Evolutionary conservation across 2,113 vertebrate species (phyloP), one percentile per base, ranked within the genome.

Genomic region (Serilophus lunatus): DNA sequence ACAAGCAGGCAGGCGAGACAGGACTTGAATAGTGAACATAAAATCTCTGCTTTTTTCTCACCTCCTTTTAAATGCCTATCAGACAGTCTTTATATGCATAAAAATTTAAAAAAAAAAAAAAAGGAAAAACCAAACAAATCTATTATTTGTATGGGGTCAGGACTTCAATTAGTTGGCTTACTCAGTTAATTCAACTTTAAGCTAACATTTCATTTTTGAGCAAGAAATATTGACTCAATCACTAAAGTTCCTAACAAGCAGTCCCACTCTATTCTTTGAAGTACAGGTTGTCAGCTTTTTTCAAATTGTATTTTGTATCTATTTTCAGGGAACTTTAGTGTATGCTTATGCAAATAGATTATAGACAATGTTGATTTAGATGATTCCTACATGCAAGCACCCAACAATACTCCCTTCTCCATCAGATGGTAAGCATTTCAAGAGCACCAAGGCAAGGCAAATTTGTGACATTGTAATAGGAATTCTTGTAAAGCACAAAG

Each of bases 181-280:
- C 59, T 91, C 66, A 86, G 64, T 71, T 77, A 83, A 88, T 66
- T 88, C 68, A 95, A 42, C 28, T 75, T 94, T 72, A 28, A 95
- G 83, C 64, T 69, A 92, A 63, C 3, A 0, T 68, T 94, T 94
- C 44, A 47, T 45, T 96, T 95, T 72, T 81, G 25, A 94, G 76
- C 60, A 56, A 61, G 38, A 66, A 33, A 72, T 60, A 88, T 18
- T 79, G 64, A 92, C 47, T 80, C 49, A 33, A 50, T 61, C 80
- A 42, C 18, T 64, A 35, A 50, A 29, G 33, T 60, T 77, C 24
- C 75, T 70, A 90, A 74, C 71, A 83, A 89, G 61, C 38, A 56
- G 17, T 66, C 83, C 26, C 23, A 29, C n/a, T 25, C 23, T 66
- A 10, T 28, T 77, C 9, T 79, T 83, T 40, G 26, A 45, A 87